Evolutionary conservation across 1,140 invertebrate genomes (phyloP), one percentile per base, ranked within the genome.

Genomic region (Proales similis): DNA sequence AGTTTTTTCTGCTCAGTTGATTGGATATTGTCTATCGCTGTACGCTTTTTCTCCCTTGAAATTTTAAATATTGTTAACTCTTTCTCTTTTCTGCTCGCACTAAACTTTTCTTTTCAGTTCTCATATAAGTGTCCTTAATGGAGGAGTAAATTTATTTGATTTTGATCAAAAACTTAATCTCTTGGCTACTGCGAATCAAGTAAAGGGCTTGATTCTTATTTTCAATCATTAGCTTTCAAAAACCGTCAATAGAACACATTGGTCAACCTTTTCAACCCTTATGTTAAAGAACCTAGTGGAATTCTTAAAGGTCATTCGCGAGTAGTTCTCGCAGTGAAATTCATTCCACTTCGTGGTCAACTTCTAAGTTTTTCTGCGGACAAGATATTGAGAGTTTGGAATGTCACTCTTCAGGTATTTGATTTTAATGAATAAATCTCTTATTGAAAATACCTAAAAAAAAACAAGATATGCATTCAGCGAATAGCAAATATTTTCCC

Each of bases 311-410:
- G 75, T 49, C 75, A 77, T 66, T 74, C 75, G 70, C 68, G 72
- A 7, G 67, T 69, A 51, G 74, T 77, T 7, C 64, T 74, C 33
- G 68, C 71, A 38, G 74, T 74, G 6, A 70, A 74, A 66, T 76
- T 76, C 64, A 71, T 72, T 63, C 69, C 68, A 12, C 67, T 60
- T 27, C 63, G 72, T 1, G 68, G 67, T 48, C 75, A 74, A 63
- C 67, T 77, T 3, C 70, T 76, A 46, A 74, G 71, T 32, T 75
- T 77, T 62, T 77, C 74, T 26, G 75, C 76, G 45, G 74, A 76
- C 61, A 77, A 76, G 65, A 70, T 74, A 0, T 60, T 77, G 6
- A 67, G 75, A 6, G 74, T 76, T 48, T 76, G 75, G 75, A 73
- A 76, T 43, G 72, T 77, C 0, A 72, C 74, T 64, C 64, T 77